Conservation (phyloP, 2,113 vertebrate species). For the Cebus imitator region DNA sequence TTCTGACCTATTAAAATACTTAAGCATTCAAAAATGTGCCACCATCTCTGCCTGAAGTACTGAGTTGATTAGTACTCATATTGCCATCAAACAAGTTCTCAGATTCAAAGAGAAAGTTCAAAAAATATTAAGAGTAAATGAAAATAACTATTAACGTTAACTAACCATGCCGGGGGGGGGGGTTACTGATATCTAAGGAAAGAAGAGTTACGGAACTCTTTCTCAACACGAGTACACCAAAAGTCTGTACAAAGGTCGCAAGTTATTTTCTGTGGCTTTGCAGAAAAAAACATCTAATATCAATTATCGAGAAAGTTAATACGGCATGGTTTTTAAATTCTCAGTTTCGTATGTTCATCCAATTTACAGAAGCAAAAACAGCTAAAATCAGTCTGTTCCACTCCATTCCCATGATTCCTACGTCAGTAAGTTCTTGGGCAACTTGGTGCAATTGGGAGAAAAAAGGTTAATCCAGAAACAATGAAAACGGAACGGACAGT, state of each 20-base stretch:
- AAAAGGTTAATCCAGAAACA: neutral
- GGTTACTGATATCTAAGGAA: neutral
- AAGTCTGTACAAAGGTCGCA: conserved; percentile 48
- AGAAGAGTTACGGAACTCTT: neutral
- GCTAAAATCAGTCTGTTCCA: neutral
- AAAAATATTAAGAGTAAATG: neutral
- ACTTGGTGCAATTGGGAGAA: neutral
- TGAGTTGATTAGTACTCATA: neutral
- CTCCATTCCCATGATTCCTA: neutral
- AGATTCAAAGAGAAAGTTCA: neutral
- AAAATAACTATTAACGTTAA: neutral
- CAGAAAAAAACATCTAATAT: neutral
- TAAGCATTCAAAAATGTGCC: neutral
- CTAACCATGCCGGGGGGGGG: neutral
- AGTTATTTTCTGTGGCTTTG: neutral
- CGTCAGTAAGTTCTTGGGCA: conserved; percentile 3
- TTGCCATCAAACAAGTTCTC: neutral
- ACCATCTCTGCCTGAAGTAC: neutral
- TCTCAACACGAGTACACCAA: conserved; percentile 30
- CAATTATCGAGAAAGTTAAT: neutral
- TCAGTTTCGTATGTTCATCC: neutral
- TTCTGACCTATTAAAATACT: neutral
- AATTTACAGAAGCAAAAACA: neutral
- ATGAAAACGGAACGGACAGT: neutral
- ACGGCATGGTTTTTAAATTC: neutral